Percentiles rank a stretch among this genome's conserved stretches.
Evolutionary conservation across 1,140 invertebrate species (phyloP).

Genomic region (Drosophila murphyi): DNA sequence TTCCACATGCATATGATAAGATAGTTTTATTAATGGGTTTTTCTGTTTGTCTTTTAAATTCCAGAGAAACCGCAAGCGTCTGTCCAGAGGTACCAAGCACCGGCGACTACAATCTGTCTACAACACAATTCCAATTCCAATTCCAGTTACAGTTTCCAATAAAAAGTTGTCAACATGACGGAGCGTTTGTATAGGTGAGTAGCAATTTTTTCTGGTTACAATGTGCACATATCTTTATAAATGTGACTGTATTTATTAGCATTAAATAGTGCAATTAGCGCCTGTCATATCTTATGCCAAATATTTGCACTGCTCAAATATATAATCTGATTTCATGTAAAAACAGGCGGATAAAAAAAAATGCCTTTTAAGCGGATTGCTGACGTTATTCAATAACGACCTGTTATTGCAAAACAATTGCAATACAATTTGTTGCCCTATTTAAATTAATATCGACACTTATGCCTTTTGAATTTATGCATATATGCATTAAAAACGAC

Average conservation of each 20-base stretch:
- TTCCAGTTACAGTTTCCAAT: constrained; percentile 7
- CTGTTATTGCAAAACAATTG: neutral
- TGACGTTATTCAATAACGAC: neutral
- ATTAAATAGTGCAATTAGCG: neutral
- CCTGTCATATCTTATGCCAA: neutral
- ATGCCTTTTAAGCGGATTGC: neutral
- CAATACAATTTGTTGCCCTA: neutral
- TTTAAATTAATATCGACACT: neutral
- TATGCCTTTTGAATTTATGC: constrained; percentile 1
- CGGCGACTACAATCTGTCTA: constrained; percentile 5
- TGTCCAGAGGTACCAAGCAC: constrained; percentile 40
- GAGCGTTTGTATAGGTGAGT: constrained; percentile 56
- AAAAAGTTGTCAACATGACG: constrained; percentile 32
- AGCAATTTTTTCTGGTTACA: neutral
- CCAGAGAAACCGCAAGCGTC: constrained; percentile 42
- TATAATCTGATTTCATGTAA: constrained; percentile 1
- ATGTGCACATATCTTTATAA: neutral
- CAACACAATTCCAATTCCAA: neutral
- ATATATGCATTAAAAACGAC: neutral
- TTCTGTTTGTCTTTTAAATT: constrained; percentile 37
- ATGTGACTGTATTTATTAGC: neutral
- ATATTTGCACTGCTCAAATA: constrained; percentile 11
- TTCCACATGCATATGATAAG: constrained; percentile 29
- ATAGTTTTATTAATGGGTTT: constrained; percentile 41
- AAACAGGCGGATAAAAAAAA: neutral